Evolutionary conservation across 2,113 vertebrate species (phyloP).

Genomic region (Benitochromis conjunctus): DNA sequence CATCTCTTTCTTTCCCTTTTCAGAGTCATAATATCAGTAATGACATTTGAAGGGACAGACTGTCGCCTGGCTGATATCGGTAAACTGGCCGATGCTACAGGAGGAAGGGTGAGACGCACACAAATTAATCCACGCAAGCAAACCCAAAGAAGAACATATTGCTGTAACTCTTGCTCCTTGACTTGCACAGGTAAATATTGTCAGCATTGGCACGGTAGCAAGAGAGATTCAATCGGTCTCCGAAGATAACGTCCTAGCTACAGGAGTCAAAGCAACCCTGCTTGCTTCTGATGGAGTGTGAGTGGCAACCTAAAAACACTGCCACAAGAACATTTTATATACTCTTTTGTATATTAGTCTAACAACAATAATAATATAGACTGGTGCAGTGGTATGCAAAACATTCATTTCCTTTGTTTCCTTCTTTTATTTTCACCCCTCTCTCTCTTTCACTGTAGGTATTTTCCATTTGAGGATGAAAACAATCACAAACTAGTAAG

Average conservation of each 20-base stretch:
- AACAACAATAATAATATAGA: neutral
- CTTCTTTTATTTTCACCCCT: neutral
- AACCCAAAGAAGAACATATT: neutral
- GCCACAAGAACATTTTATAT: neutral
- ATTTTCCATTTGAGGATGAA: constrained; percentile 69
- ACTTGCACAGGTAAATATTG: constrained; percentile 73
- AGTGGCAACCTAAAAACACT: constrained; percentile 16
- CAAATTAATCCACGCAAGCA: neutral
- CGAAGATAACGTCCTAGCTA: constrained; percentile 73
- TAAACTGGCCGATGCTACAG: constrained; percentile 43
- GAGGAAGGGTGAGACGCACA: constrained; percentile 45
- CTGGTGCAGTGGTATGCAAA: neutral
- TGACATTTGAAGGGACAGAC: constrained; percentile 56
- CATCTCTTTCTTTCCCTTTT: neutral
- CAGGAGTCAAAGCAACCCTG: constrained; percentile 65
- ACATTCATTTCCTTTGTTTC: neutral
- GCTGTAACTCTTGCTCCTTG: neutral
- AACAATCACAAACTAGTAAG: constrained; percentile 58
- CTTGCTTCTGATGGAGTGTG: constrained; percentile 68
- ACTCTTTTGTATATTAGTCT: neutral
- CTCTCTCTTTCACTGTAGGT: constrained; percentile 34
- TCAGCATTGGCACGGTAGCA: constrained; percentile 67
- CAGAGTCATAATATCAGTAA: constrained; percentile 54
- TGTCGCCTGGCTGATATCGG: constrained; percentile 50
- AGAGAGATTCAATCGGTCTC: constrained; percentile 70